Percentiles rank a stretch among this genome's conserved stretches.
phyloP scores from a whole-genome alignment of 2,113 vertebrate species.

The Stegostoma tigrinum region DNA sequence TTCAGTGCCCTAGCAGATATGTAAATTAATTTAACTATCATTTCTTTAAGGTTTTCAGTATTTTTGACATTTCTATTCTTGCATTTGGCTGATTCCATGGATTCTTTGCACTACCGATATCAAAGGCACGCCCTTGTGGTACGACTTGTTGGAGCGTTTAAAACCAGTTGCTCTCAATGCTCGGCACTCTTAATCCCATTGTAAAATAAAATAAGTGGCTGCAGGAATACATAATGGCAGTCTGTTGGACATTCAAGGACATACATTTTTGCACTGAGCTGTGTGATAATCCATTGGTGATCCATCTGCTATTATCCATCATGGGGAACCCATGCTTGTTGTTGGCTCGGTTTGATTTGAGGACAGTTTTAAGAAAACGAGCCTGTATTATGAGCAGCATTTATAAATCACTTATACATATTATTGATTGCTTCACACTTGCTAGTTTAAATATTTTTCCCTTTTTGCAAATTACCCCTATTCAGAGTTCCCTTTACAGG shows the following conservation, averaged over 20 bases:
- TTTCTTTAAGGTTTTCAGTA: neutral
- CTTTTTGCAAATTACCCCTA: neutral
- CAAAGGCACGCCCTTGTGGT: neutral
- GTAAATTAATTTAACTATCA: neutral
- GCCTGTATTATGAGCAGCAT: neutral
- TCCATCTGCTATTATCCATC: neutral
- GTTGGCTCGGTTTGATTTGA: neutral
- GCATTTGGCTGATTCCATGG: neutral
- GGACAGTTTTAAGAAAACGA: neutral
- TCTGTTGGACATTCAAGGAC: neutral
- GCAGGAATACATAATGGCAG: neutral
- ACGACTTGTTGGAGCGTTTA: neutral
- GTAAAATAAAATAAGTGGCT: neutral
- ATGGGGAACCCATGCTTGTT: neutral
- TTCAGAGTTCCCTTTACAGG: neutral
- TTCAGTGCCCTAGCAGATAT: neutral
- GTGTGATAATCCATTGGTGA: neutral
- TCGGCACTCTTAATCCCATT: neutral
- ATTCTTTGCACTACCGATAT: neutral
- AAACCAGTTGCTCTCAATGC: neutral
- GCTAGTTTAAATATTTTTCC: neutral
- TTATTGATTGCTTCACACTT: neutral
- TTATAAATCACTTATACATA: neutral
- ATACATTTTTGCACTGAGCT: neutral
- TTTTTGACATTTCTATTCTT: constrained; percentile 3